Base-by-base conservation (phyloP, 2,888 invertebrate genomes). In the Stenodema calcarata region DNA sequence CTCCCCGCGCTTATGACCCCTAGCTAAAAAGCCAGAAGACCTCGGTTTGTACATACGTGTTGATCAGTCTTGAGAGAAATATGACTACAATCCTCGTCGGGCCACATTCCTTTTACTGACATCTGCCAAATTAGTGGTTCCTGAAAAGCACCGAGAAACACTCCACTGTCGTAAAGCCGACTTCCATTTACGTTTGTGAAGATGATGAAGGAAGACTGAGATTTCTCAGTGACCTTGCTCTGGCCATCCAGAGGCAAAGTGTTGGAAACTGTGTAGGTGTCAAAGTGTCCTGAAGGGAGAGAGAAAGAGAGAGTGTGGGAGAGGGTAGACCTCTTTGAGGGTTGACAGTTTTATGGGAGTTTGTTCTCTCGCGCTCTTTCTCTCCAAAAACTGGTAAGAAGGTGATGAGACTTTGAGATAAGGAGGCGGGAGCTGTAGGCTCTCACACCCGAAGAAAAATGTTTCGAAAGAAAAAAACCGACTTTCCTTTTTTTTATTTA, bases 341-440 rank as follows among this genome's bases (percentile, higher is more conserved):
- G 80, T 80, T 80, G 80, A 80, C 80, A 80, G 80, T 80, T 80
- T 80, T 80, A 80, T 80, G 80, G 62, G 80, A 80, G 54, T 80
- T 35, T 80, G 80, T 80, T 80, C 80, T 80, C 80, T 80, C 18
- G 18, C 18, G 42, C 28, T 50, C 54, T 12, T 16, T 27, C 28
- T 30, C 75, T 23, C 75, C 35, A 14, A 35, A 42, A 35, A 75
- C 35, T 41, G 75, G 80, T 54, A 35, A 62, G 80, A 42, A 62
- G 80, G 80, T 80, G 80, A 80, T 80, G 80, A 80, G 80, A 80
- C 80, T 62, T 44, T 62, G 54, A 80, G 80, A 80, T 80, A 80
- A 80, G 80, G 80, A 18, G 54, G 42, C 30, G 11, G 35, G 16
- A 16, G 41, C 35, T 75, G 9, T 23, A 7, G 78, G 42, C 18